Conservation (phyloP, 2,113 vertebrate species). For the Zosterops japonicus region DNA sequence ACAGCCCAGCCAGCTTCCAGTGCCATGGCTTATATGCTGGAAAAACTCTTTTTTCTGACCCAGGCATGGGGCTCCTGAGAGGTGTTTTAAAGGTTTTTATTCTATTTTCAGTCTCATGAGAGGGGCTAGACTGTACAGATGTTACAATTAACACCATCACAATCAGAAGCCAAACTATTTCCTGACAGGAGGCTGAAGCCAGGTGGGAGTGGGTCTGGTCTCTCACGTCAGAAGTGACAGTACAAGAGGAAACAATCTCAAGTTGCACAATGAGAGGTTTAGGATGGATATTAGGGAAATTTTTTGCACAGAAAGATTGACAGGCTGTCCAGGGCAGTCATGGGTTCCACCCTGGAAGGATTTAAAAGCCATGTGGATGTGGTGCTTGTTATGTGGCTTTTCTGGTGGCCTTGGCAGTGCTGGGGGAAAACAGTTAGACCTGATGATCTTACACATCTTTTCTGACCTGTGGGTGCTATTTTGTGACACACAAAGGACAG, state of each 20-base stretch:
- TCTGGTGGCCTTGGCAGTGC: background rate
- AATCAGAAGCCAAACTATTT: background rate
- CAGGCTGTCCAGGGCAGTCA: background rate
- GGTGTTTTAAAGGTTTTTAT: background rate
- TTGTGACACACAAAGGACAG: too few species aligned
- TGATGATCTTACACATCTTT: background rate
- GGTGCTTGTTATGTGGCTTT: background rate
- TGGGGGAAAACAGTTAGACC: background rate
- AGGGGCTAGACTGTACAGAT: background rate
- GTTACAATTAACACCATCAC: background rate
- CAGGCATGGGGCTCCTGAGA: background rate
- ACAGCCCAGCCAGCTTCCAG: background rate
- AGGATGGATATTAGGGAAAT: background rate
- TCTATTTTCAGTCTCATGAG: background rate
- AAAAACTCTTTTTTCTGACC: background rate
- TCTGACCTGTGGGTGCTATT: background rate
- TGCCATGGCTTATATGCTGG: background rate
- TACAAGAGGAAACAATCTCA: background rate
- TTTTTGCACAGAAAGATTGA: background rate
- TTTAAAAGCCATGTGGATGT: background rate
- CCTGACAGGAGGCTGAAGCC: background rate
- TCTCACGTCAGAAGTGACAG: background rate
- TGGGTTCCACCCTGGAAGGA: background rate
- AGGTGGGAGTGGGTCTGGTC: rapidly evolving
- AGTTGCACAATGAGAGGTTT: background rate